These are phyloP conservation scores for Ophonus ardosiacus DNA, from an alignment of 2,888 invertebrate genomes.

Conservation along the genomic window DNA sequence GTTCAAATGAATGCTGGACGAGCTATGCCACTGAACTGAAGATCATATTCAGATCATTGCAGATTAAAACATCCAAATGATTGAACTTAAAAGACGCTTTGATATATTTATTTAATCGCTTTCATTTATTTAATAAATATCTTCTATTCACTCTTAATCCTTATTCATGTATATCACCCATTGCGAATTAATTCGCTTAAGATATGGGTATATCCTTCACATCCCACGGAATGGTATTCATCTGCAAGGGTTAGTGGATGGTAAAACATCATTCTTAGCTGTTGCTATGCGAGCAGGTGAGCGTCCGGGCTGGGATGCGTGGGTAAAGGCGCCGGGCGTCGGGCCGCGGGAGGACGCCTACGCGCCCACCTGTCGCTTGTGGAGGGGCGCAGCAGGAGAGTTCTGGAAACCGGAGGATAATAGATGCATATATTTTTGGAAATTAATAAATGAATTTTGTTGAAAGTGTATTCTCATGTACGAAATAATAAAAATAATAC, in stretches of 20 bases:
- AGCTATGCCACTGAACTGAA: too few species aligned
- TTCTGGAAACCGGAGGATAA: too few species aligned
- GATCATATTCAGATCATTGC: too few species aligned
- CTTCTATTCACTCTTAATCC: not conserved
- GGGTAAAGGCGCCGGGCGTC: not conserved
- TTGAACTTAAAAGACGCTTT: too few species aligned
- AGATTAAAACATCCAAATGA: too few species aligned
- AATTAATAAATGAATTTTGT: too few species aligned
- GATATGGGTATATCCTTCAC: not conserved
- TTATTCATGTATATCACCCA: not conserved
- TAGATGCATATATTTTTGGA: too few species aligned
- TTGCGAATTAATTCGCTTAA: not conserved
- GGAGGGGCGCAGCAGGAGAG: not conserved
- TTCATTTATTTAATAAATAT: not conserved
- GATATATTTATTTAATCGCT: too few species aligned
- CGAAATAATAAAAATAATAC: too few species aligned
- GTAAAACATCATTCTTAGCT: not conserved
- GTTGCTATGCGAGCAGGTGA: not conserved
- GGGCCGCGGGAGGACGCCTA: not conserved
- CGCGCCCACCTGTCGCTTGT: not conserved
- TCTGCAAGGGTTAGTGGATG: not conserved
- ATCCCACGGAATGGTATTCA: too few species aligned
- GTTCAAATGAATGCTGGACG: too few species aligned
- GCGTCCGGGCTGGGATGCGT: not conserved
- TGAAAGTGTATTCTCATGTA: too few species aligned